Base-by-base conservation (phyloP, 2,888 invertebrate species). In the Agrotis segetum region DNA sequence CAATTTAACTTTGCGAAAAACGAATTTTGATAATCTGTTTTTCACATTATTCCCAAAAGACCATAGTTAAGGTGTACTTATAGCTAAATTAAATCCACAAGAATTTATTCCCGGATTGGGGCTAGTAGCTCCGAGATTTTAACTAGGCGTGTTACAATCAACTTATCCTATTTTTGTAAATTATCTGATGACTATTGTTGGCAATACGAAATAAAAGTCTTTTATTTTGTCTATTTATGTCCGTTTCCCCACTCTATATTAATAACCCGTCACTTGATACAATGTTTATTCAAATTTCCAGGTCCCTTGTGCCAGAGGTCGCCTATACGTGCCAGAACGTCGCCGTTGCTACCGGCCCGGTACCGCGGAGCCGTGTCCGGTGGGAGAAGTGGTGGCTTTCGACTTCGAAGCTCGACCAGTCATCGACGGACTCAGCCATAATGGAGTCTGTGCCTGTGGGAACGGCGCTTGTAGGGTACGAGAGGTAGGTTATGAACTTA, bases 321-420 rank as follows among this genome's bases (percentile, higher is more conserved):
- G 98, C 9, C 96, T 98, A 7, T 98, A 98, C 91, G 98, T 98
- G 85, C 98, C 98, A 0, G 96, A 96, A 58, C 97, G 97, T 50
- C 97, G 97, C 49, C 97, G 97, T 1, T 98, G 98, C 91, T 98
- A 98, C 94, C 96, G 97, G 68, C 97, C 98, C 14, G 98, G 98
- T 0, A 96, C 97, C 0, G 97, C 97, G 44, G 98, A 98, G 40
- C 98, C 98, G 0, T 98, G 98, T 84, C 96, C 97, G 0, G 91
- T 94, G 9, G 97, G 98, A 1, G 97, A 98, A 88, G 97, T 98
- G 13, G 97, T 98, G 4, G 97, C 98, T 0, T 98, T 98, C 90
- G 98, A 98, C 93, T 98, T 98, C 87, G 97, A 97, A 24, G 97
- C 98, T 0, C 93, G 98, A 1, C 98, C 98, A 0, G 98, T 98